phyloP scores from a whole-genome alignment of 2,113 vertebrate species.

The Limanda limanda region DNA sequence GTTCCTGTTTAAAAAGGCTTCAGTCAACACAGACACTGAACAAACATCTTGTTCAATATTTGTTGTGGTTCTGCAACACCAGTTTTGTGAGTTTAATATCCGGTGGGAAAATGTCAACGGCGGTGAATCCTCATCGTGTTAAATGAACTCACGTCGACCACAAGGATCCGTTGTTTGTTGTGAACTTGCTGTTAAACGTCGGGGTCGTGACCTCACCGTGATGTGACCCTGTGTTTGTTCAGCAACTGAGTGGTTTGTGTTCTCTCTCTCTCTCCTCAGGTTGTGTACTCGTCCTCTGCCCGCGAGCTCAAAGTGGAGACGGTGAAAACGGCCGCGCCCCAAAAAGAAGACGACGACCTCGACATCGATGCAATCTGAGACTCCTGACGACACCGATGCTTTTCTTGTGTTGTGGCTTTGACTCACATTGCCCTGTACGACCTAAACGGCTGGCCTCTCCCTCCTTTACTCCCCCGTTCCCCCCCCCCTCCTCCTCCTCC shows the following conservation, averaged over 20 bases:
- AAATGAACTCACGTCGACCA: no score
- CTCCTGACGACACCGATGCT: conserved; percentile 42
- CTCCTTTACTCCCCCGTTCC: conserved; percentile 8
- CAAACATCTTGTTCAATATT: no score
- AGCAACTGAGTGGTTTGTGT: background rate
- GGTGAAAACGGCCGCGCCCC: conserved; percentile 86
- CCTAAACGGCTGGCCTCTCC: conserved; percentile 49
- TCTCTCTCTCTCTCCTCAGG: conserved; percentile 80
- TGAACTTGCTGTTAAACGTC: background rate
- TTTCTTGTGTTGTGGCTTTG: conserved; percentile 67
- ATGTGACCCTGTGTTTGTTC: background rate
- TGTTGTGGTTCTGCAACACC: no score
- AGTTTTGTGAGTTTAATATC: no score
- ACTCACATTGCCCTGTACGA: conserved; percentile 40
- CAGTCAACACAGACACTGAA: no score
- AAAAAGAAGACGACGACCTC: conserved; percentile 94
- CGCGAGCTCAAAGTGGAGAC: conserved; percentile 96
- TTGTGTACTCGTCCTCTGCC: conserved; percentile 95
- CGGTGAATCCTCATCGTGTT: background rate
- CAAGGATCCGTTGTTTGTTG: no score
- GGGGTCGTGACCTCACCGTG: no score
- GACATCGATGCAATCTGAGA: conserved; percentile 97
- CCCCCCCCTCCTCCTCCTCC: background rate
- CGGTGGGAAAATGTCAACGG: no score
- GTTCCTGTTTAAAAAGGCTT: no score